Evolutionary conservation across 2,888 invertebrate genomes (phyloP), one percentile per base, ranked within the genome.

Genomic region (Gastrophysa polygoni): DNA sequence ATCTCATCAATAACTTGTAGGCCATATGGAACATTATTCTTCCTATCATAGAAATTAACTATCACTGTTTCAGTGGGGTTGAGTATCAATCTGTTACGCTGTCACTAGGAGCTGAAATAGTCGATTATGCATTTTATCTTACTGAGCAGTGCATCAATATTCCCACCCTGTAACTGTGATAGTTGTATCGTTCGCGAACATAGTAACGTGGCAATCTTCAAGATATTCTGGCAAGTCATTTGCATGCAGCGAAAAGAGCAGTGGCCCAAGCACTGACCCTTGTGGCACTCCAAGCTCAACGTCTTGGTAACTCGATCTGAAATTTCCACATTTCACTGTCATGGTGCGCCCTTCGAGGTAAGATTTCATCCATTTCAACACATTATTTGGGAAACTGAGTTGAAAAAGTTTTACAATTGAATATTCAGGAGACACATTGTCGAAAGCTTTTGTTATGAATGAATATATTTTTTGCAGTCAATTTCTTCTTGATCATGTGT

Each of bases 171-270:
- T 8, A 18, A 50, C 16, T 18, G 50, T 29, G 6, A 50, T 50
- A 6, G 50, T 50, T 7, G 29, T 50, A 11, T 50, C 29, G n/a
- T 50, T 32, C 7, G 50, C 50, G 16, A 50, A 50, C 18, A 50
- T 50, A 32, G 50, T 28, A 2, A 29, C 16, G 11, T 14, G 29
- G 32, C 50, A 18, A 10, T 29, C 50, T 20, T 5, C 32, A 14
- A 49, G 24, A n/a, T 49, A 28, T 49, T 49, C 14, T 1, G 50
- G 50, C 18, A 50, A 20, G 20, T 50, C 50, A 18, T 50, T 50
- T 8, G 6, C 50, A 50, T 49, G 28, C 18, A 38, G 14, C 3
- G 14, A 4, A 14, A 14, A 38, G 3, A 38, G 50, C 32, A 16
- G 17, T 6, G 50, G 50, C 20, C 50, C 50, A 5, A 17, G 17